These are phyloP conservation scores for Dromococcyx pavoninus DNA, from an alignment of 2,797 vertebrate genomes.

Conservation along the genomic window DNA sequence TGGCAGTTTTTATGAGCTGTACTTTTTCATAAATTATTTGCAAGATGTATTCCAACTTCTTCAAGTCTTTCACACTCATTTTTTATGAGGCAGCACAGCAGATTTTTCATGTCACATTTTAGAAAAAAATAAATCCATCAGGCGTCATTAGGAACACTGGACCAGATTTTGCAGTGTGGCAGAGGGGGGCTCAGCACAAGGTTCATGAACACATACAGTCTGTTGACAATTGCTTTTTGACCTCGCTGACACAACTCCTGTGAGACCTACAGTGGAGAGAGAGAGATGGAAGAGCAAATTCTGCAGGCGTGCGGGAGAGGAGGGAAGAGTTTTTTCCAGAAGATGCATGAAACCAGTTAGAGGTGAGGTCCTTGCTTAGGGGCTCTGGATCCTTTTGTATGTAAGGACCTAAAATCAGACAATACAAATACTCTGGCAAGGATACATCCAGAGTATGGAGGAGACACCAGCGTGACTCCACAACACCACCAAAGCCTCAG, in stretches of 20 bases:
- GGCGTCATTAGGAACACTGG: not conserved
- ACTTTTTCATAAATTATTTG: not conserved
- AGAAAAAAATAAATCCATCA: not conserved
- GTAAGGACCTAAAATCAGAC: not conserved
- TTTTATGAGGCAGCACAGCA: not conserved
- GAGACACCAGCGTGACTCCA: not conserved
- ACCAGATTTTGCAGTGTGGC: not conserved
- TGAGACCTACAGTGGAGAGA: not conserved
- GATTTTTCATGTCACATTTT: not conserved
- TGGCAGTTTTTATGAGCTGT: not conserved
- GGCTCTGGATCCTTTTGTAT: not conserved
- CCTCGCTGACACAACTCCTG: not conserved
- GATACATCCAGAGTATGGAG: not conserved
- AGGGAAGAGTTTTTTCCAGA: not conserved
- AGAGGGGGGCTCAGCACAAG: not conserved
- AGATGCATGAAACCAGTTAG: not conserved
- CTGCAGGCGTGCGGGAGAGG: not conserved
- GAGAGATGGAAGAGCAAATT: not conserved
- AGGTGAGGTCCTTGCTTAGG: not conserved
- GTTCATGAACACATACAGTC: not conserved
- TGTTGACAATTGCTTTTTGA: not conserved
- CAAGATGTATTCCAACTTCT: not conserved
- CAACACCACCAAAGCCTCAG: not conserved
- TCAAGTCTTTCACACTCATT: not conserved
- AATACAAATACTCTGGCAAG: not conserved